These are phyloP conservation scores for Piscicola geometra DNA, from an alignment of 2,888 invertebrate genomes.

Conservation along the genomic window DNA sequence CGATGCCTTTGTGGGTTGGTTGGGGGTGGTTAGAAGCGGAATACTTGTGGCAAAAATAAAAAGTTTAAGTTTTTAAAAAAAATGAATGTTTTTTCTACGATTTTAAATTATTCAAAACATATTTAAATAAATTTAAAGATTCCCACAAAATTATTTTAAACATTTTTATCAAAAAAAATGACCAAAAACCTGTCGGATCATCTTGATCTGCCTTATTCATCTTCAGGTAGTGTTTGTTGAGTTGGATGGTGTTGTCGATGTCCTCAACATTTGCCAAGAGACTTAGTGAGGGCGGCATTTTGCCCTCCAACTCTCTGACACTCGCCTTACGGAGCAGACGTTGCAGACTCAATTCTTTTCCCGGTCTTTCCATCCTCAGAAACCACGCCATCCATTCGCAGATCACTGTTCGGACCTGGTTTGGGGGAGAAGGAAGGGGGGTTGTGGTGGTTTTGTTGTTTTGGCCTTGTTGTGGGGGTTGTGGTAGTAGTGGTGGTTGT, in stretches of 20 bases:
- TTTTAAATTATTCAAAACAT: too few relatives aligned
- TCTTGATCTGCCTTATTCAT: constrained; percentile 17
- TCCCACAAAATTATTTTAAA: neutral
- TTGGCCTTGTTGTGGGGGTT: neutral
- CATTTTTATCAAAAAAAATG: neutral
- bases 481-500: neutral
- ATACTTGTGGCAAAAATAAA: constrained; percentile 11
- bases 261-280: constrained; percentile 43
- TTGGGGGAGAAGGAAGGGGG: too few relatives aligned
- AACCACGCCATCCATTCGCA: constrained; percentile 45
- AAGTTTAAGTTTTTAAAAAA: too few relatives aligned
- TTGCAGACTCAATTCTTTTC: constrained; percentile 41
- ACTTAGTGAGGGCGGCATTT: constrained; percentile 41
- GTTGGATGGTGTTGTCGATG: constrained; percentile 42
- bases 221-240: constrained; percentile 28
- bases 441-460: too few relatives aligned
- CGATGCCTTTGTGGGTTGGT: constrained; percentile 2
- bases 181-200: constrained; percentile 1
- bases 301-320: constrained; percentile 39
- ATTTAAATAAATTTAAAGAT: too few relatives aligned
- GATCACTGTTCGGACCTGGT: constrained; percentile 42
- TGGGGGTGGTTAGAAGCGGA: neutral
- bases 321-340: constrained; percentile 42
- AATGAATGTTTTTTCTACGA: too few relatives aligned
- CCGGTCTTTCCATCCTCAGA: constrained; percentile 43